These are phyloP conservation scores for Cnemophilus loriae DNA, from an alignment of 2,113 vertebrate species.

Conservation along the genomic window DNA sequence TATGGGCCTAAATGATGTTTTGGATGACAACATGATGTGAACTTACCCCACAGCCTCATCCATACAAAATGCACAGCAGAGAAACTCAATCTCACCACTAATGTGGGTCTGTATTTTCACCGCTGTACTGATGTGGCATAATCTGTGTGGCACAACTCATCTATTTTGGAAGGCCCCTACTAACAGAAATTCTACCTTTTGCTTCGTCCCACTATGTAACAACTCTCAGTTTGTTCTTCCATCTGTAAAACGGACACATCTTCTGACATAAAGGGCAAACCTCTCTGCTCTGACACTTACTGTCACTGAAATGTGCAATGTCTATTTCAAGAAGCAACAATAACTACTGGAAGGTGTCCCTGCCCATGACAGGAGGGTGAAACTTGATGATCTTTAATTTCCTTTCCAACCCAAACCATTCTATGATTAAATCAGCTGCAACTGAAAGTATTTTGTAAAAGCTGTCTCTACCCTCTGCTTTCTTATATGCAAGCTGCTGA, in stretches of 20 bases:
- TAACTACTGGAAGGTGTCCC: neutral
- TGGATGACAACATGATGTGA: neutral
- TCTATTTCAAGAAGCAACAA: neutral
- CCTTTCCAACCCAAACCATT: neutral
- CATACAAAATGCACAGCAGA: neutral
- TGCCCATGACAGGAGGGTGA: neutral
- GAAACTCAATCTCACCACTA: neutral
- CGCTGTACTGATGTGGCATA: neutral
- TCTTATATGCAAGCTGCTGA: neutral
- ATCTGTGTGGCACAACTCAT: neutral
- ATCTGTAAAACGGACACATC: neutral
- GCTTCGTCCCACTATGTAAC: neutral
- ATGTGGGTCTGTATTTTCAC: neutral
- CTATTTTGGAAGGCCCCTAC: neutral
- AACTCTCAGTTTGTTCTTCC: neutral
- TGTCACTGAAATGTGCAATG: neutral
- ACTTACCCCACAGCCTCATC: neutral
- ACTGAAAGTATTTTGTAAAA: neutral
- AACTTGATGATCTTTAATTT: neutral
- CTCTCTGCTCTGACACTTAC: neutral
- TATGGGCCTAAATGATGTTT: neutral
- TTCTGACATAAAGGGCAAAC: accelerated
- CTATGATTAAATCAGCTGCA: neutral
- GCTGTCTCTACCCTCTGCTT: neutral
- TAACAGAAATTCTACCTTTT: neutral